Evolutionary conservation across 1,140 invertebrate species (phyloP), one percentile per base, ranked within the genome.

Genomic region (Marisa cornuarietis): DNA sequence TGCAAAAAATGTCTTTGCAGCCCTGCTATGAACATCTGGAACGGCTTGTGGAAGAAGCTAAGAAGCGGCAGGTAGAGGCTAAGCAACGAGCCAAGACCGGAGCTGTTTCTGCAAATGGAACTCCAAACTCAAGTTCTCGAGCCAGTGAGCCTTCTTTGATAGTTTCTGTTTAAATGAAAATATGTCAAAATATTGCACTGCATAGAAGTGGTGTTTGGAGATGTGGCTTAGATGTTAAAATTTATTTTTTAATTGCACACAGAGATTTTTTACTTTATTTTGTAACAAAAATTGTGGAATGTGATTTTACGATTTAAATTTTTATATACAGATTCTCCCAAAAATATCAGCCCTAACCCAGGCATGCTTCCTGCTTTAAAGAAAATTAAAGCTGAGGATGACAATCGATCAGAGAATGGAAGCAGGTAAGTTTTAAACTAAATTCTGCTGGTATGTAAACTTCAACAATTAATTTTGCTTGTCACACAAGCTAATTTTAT

Each of bases 1-100:
- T 68, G 65, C 22, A 11, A 68, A 68, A 68, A 68, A 24, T 13
- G 10, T 65, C 58, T 58, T 91, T 92, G 26, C 85, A 94, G 93
- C 93, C 94, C n/a, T 94, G 95, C 88, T 91, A 93, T 11, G 95
- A 96, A 81, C 92, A 93, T 61, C 88, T 97, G 69, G 95, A 96
- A 83, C 94, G 93, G 20, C 93, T 94, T 51, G 94, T 96, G 0
- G 95, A 96, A 65, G 93, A 95, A 83, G 88, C 96, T 1, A 93
- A 94, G 71, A 94, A 94, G 85, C 93, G 94, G 31, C 96, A 96
- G 83, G 93, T 95, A 66, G 95, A 96, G 83, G 94, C 94, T 0
- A 93, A 95, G 82, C 93, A 93, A 18, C 95, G 95, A 87, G 93
- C 93, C 0, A 90, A 87, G 76, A 87, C 87, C 31, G 80, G 87